phyloP scores from a whole-genome alignment of 2,113 vertebrate species.

The Trochalopteron elliotii region DNA sequence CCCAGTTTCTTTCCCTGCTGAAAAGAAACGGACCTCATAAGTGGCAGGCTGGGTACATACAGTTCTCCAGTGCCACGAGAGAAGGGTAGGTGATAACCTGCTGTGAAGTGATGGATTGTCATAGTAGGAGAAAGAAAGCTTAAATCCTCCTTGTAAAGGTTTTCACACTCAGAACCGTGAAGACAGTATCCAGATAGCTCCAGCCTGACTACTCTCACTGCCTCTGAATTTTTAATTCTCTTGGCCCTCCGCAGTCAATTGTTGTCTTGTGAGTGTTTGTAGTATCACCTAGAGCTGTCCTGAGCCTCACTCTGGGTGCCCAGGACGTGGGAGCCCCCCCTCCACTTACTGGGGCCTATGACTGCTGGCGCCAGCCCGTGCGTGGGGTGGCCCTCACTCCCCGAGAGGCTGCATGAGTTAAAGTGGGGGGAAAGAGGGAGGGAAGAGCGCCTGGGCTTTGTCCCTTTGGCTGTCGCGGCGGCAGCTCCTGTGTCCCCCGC shows the following conservation, averaged over 20 bases:
- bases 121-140: neutral
- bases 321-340: rapidly evolving
- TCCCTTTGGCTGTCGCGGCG: no score
- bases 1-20: neutral
- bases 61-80: neutral
- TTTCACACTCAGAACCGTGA: neutral
- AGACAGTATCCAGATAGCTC: neutral
- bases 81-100: neutral
- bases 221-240: neutral
- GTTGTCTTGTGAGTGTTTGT: neutral
- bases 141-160: neutral
- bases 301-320: neutral
- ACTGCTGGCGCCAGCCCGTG: rapidly evolving
- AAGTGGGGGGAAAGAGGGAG: no score
- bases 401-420: neutral
- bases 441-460: neutral
- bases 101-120: neutral
- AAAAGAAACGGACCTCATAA: neutral
- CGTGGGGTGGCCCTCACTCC: neutral
- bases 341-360: neutral
- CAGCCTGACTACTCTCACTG: neutral
- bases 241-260: rapidly evolving
- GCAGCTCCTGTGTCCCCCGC: neutral
- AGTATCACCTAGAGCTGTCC: neutral
- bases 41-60: neutral